Conservation (phyloP, 2,113 vertebrate species). For the Anoplopoma fimbria region DNA sequence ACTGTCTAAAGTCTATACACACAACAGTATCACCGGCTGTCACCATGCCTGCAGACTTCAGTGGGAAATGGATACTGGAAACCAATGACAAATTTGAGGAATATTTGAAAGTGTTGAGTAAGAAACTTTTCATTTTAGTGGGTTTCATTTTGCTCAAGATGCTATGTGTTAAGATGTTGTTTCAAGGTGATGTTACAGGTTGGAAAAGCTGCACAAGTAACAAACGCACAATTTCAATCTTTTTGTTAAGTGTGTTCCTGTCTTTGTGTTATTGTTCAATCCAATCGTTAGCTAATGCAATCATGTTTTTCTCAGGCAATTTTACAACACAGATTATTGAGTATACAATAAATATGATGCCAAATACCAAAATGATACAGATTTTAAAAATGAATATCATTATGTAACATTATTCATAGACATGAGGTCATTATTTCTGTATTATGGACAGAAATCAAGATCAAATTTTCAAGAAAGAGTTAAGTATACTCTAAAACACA, state of each 20-base stretch:
- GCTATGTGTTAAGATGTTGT: neutral
- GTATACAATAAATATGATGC: neutral
- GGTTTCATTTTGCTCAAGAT: constrained; percentile 1
- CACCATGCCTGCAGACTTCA: constrained; percentile 90
- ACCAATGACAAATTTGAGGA: constrained; percentile 91
- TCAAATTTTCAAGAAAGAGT: neutral
- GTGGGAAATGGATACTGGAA: constrained; percentile 92
- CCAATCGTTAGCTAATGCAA: neutral
- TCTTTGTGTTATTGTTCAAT: neutral
- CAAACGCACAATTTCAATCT: constrained; percentile 3
- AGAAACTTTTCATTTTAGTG: constrained; percentile 59
- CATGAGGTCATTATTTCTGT: neutral
- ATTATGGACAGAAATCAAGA: neutral
- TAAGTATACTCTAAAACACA: neutral
- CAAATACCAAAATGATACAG: neutral
- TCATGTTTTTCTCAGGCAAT: neutral
- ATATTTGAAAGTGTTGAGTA: constrained; percentile 93
- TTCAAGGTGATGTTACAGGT: neutral
- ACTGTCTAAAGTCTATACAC: constrained; percentile 50
- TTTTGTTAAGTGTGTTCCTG: neutral
- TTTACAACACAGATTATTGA: neutral
- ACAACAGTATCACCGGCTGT: constrained; percentile 34
- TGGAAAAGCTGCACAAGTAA: neutral
- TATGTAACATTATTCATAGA: neutral
- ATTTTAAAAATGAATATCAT: neutral